Conservation (phyloP, 2,888 invertebrate species). For the Drosophila paucipuncta region DNA sequence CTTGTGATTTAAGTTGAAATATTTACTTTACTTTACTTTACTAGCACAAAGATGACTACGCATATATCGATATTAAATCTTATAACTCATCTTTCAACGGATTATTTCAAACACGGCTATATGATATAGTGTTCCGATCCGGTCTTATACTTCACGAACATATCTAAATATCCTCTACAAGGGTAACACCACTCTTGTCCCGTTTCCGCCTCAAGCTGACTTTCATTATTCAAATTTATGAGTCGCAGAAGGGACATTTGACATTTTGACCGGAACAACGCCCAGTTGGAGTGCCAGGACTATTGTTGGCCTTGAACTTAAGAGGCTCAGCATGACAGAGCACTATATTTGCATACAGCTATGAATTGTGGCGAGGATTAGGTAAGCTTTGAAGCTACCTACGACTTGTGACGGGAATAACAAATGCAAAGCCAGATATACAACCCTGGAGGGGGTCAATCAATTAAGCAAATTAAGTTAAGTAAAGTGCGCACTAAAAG, state of each 20-base stretch:
- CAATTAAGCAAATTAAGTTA: slow-evolving; percentile 55
- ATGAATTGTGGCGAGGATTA: slow-evolving; percentile 11
- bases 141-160: background rate
- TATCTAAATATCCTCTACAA: background rate
- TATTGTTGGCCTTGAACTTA: slow-evolving; percentile 53
- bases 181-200: background rate
- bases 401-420: slow-evolving; percentile 28
- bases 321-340: slow-evolving; percentile 52
- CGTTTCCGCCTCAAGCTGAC: slow-evolving; percentile 26
- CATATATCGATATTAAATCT: background rate
- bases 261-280: slow-evolving; percentile 42
- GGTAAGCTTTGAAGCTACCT: slow-evolving; percentile 10
- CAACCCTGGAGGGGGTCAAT: slow-evolving; percentile 20
- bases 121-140: background rate
- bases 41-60: too few species aligned
- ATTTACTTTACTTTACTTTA: background rate
- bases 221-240: slow-evolving; percentile 57
- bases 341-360: slow-evolving; percentile 35
- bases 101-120: background rate
- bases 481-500: slow-evolving; percentile 20
- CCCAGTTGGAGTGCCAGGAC: slow-evolving; percentile 44
- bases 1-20: background rate
- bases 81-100: background rate
- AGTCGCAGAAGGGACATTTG: slow-evolving; percentile 17
- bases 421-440: slow-evolving; percentile 44